Evolutionary conservation across 2,797 vertebrate species (phyloP), one percentile per base, ranked within the genome.

Genomic region (Babyrousa celebensis): DNA sequence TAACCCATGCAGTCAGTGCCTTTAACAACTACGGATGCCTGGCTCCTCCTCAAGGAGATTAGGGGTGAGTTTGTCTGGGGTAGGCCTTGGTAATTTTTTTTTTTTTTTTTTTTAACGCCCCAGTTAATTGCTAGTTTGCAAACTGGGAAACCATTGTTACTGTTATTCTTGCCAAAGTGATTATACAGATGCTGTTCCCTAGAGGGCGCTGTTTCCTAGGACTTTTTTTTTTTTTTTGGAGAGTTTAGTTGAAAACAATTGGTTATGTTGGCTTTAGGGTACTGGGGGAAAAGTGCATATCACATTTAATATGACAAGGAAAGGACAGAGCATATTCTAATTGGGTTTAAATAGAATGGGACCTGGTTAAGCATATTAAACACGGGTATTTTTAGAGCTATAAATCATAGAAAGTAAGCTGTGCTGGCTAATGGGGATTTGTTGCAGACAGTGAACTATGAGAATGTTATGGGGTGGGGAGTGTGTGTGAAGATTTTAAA

Each of bases 1-100:
- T 16, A 84, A 18, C 11, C 9, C 5, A 23, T 20, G 5, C 20
- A 0, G 11, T 32, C 20, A 0, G 11, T 32, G 56, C 16, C 56
- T 71, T 74, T 40, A 17, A 52, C 29, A 8, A 3, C 32, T 21
- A 10, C 8, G 18, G 65, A 1, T 32, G 56, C 78, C 3, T 1
- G 2, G 6, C 32, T 3, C 27, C 14, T 21, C 27, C 40, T n/a
- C 0, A 2, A 23, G 89, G 83, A 68, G 15, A 25, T 0, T 29
- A 12, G 15, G 12, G 32, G 21, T 48, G 80, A 15, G 3, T 67
- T 25, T 14, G 15, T 27, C 40, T 40, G 68, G 25, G 15, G 23
- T 10, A 56, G 7, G 70, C 32, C 9, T 3, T 48, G 29, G 16
- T 18, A 2, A 7, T 29, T 54, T 14, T 48, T 32, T 18, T 75